A percentile compares a stretch with the other conserved stretches of the same genome.
phyloP scores from a whole-genome alignment of 2,113 vertebrate genomes.

The Halcyon senegalensis region DNA sequence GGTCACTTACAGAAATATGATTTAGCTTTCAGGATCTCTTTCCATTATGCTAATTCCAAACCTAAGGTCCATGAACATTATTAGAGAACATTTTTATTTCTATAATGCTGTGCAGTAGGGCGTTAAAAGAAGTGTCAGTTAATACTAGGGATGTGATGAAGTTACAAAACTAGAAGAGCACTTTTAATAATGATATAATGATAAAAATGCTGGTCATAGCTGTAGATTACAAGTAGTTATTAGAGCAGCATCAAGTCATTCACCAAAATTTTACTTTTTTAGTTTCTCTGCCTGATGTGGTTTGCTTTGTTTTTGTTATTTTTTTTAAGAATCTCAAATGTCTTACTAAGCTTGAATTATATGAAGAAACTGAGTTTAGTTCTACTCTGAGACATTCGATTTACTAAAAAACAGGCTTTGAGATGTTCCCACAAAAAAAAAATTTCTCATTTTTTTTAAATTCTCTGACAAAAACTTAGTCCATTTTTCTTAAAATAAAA shows the following conservation, averaged over 20 bases:
- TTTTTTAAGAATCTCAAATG: background rate
- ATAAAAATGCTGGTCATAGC: constrained; percentile 31
- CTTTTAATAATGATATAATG: constrained; percentile 6
- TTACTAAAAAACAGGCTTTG: background rate
- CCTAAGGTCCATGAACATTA: background rate
- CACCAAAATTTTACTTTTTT: background rate
- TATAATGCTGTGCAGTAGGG: constrained; percentile 12
- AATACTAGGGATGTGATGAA: background rate
- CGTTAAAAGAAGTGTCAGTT: constrained; percentile 6
- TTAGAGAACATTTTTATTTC: constrained; percentile 44
- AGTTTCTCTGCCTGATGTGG: accelerated
- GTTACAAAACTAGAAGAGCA: constrained; percentile 11
- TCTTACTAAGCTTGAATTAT: background rate
- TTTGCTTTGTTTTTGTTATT: background rate
- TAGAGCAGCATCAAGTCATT: background rate
- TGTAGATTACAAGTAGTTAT: background rate
- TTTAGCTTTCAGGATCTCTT: constrained; percentile 56
- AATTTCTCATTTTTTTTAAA: background rate
- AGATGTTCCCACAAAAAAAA: background rate
- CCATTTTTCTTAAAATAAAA: background rate
- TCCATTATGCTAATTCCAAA: constrained; percentile 68
- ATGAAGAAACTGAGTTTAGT: background rate
- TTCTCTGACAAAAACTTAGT: background rate
- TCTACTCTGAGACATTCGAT: background rate
- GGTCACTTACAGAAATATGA: constrained; percentile 68